Evolutionary conservation across 2,113 vertebrate genomes (phyloP).

Genomic region (Peromyscus polionotus): DNA sequence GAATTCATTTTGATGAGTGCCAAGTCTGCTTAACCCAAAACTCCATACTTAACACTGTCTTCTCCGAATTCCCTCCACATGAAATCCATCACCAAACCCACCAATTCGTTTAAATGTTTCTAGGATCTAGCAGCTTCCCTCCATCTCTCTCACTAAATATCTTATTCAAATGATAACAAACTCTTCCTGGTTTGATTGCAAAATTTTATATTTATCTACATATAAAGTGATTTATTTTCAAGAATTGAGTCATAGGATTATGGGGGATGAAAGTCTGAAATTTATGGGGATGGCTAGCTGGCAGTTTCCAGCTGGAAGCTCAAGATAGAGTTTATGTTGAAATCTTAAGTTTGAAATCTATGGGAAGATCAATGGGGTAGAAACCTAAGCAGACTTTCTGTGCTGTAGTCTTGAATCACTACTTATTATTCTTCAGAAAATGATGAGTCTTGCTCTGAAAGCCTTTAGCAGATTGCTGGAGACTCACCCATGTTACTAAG

Average conservation of each 20-base stretch:
- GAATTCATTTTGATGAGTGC: neutral
- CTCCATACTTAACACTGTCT: neutral
- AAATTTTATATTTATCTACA: neutral
- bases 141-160: neutral
- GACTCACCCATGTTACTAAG: neutral
- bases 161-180: neutral
- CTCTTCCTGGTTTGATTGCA: neutral
- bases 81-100: neutral
- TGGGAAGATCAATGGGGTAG: neutral
- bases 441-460: neutral
- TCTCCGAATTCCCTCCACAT: neutral
- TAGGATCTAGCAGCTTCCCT: neutral
- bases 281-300: neutral
- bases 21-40: neutral
- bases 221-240: conserved; percentile 25
- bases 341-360: neutral
- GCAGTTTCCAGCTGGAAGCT: neutral
- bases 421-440: neutral
- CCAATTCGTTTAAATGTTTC: neutral
- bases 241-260: neutral
- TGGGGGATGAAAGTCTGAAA: neutral
- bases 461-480: neutral
- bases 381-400: neutral
- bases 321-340: neutral
- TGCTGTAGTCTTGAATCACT: neutral